These are phyloP conservation scores for Odiellus spinosus DNA, from an alignment of 2,888 invertebrate species.

Conservation along the genomic window DNA sequence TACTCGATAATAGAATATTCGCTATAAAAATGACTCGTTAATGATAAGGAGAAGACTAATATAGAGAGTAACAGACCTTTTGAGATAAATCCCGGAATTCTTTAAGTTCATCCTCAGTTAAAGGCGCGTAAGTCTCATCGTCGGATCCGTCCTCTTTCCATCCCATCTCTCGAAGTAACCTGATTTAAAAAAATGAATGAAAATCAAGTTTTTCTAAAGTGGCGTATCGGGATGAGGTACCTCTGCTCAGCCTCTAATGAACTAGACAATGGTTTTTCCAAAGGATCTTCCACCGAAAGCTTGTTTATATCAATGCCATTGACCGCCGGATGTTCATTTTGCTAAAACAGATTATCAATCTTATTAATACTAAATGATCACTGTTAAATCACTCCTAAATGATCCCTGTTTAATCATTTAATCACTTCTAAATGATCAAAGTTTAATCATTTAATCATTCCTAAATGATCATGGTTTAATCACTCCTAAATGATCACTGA, in stretches of 20 bases:
- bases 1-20: no score
- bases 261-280: conserved; percentile 23
- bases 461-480: no score
- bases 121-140: conserved; percentile 28
- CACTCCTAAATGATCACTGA: no score
- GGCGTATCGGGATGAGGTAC: conserved; percentile 15
- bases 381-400: no score
- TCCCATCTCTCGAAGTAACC: conserved; percentile 31
- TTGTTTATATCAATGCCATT: neutral
- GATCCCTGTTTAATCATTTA: no score
- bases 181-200: conserved; percentile 15
- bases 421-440: no score
- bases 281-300: neutral
- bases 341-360: no score
- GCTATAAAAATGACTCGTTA: no score
- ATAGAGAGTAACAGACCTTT: conserved; percentile 6
- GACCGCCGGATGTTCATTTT: neutral
- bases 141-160: conserved; percentile 30
- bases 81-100: conserved; percentile 25
- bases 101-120: conserved; percentile 31
- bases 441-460: no score
- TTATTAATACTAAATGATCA: no score
- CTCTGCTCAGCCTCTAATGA: conserved; percentile 30
- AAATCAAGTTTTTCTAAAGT: neutral
- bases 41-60: no score